phyloP scores from a whole-genome alignment of 2,888 invertebrate species.

The Endotricha flammealis region DNA sequence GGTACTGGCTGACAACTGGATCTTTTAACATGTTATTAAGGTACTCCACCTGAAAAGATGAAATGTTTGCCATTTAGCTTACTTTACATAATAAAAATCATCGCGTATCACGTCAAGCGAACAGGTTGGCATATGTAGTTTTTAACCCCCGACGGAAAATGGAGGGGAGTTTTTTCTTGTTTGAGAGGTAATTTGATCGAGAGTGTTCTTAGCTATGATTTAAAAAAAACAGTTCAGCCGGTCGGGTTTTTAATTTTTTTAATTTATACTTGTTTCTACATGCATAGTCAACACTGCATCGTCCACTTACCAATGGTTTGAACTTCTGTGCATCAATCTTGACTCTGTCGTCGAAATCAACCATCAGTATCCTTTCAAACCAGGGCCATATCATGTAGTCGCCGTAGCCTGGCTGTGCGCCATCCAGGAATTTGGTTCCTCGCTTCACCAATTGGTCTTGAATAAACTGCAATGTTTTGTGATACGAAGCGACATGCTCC shows the following conservation, averaged over 20 bases:
- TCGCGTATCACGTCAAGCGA: too few relatives aligned
- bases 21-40: constrained; percentile 80
- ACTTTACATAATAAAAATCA: background rate
- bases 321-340: constrained; percentile 76
- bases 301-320: constrained; percentile 49
- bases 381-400: constrained; percentile 94
- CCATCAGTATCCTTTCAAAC: constrained; percentile 81
- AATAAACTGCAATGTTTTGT: constrained; percentile 75
- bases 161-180: too few relatives aligned
- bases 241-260: too few relatives aligned
- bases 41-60: constrained; percentile 78
- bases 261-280: too few relatives aligned
- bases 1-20: constrained; percentile 79
- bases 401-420: constrained; percentile 83
- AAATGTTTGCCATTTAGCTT: background rate
- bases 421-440: constrained; percentile 80
- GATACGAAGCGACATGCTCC: constrained; percentile 33
- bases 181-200: too few relatives aligned
- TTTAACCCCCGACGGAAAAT: too few relatives aligned
- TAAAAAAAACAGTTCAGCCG: too few relatives aligned
- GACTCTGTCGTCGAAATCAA: constrained; percentile 64
- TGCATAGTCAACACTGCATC: too few relatives aligned
- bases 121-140: too few relatives aligned
- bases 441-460: constrained; percentile 81
- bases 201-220: too few relatives aligned